These are phyloP conservation scores for Meteorus cinctellus DNA, from an alignment of 2,888 invertebrate species.

Conservation along the genomic window DNA sequence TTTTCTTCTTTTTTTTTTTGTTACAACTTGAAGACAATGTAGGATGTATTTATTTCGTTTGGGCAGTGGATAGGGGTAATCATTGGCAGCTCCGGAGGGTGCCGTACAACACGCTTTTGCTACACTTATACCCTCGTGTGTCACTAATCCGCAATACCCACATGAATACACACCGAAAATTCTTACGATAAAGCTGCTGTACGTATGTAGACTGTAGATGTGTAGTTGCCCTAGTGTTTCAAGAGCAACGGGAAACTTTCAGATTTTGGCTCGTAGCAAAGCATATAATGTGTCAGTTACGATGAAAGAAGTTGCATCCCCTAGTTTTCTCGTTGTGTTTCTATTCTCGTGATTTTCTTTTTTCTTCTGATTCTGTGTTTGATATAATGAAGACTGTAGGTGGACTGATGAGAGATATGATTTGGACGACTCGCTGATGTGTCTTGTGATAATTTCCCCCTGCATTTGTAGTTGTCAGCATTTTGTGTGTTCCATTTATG, in stretches of 20 bases:
- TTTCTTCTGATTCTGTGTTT: not conserved
- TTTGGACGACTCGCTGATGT: constrained; percentile 13
- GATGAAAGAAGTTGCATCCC: constrained; percentile 14
- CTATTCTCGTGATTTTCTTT: constrained; percentile 20
- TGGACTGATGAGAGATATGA: constrained; percentile 30
- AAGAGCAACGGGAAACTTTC: constrained; percentile 22
- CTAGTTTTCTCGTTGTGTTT: constrained; percentile 29
- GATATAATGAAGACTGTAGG: constrained; percentile 34
- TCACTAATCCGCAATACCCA: constrained; percentile 60
- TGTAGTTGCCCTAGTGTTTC: constrained; percentile 1
- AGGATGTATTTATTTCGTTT: constrained; percentile 51
- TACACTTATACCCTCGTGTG: constrained; percentile 39
- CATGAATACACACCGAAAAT: constrained; percentile 40
- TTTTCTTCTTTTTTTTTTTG: not conserved
- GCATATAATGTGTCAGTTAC: constrained; percentile 6
- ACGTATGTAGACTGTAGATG: not conserved
- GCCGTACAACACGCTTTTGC: constrained; percentile 25
- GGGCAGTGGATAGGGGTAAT: constrained; percentile 61
- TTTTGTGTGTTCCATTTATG: constrained; percentile 17
- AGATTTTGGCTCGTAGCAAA: not conserved
- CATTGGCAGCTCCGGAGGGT: constrained; percentile 56
- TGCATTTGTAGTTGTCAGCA: constrained; percentile 11
- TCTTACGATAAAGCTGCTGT: constrained; percentile 48
- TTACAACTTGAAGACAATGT: not conserved
- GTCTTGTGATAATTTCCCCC: not conserved